A percentile compares a stretch with the other conserved stretches of the same genome.
Evolutionary conservation across 2,888 invertebrate genomes (phyloP).

Genomic region (Diplazon laetatorius): DNA sequence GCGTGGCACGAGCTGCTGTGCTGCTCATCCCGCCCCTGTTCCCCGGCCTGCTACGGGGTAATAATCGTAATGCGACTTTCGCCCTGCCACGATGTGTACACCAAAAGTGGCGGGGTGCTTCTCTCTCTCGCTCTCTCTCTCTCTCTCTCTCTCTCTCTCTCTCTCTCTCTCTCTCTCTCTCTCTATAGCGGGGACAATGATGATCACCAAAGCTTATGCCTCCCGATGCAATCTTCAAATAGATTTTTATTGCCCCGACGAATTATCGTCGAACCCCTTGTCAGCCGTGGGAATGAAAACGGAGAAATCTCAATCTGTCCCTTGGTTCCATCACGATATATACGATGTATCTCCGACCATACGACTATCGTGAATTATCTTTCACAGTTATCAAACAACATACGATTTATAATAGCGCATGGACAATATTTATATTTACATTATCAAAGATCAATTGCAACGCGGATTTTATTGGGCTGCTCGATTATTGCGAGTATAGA

Average conservation of each 20-base stretch:
- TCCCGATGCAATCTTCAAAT: conserved; percentile 71
- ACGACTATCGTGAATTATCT: too few relatives aligned
- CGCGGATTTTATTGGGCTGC: too few relatives aligned
- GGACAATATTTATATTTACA: too few relatives aligned
- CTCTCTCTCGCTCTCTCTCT: conserved; percentile 48
- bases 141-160: conserved; percentile 57
- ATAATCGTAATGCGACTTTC: conserved; percentile 82
- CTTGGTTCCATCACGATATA: background rate
- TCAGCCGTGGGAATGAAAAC: conserved; percentile 53
- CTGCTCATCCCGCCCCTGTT: conserved; percentile 30
- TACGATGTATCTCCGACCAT: background rate
- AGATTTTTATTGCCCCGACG: conserved; percentile 74
- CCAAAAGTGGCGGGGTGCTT: conserved; percentile 64
- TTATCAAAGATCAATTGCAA: too few relatives aligned
- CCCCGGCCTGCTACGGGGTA: conserved; percentile 73
- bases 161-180: conserved; percentile 60
- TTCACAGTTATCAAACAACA: too few relatives aligned
- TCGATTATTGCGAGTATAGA: too few relatives aligned
- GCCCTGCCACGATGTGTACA: conserved; percentile 48
- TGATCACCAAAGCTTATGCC: conserved; percentile 12
- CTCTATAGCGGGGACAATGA: conserved; percentile 55
- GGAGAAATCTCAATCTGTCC: conserved; percentile 56
- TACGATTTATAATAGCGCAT: too few relatives aligned
- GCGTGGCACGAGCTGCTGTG: conserved; percentile 47
- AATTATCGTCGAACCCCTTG: conserved; percentile 68